Percentiles rank a stretch among this genome's conserved stretches.
Conservation (phyloP, 2,888 invertebrate species). For the Odiellus spinosus region DNA sequence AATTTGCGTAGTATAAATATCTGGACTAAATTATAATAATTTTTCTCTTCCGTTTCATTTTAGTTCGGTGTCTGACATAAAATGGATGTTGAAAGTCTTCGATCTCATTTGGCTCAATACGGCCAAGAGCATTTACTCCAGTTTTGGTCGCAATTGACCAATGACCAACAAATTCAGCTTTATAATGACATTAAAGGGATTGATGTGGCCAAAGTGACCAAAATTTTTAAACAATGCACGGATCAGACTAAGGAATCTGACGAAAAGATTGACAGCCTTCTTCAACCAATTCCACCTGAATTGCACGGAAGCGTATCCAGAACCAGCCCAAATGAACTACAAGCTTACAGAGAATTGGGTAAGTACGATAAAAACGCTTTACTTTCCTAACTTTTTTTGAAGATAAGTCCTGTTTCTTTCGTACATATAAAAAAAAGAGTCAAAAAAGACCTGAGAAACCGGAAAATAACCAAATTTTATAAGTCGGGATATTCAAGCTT, state of each 20-base stretch:
- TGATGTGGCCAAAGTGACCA: constrained; percentile 51
- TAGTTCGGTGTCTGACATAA: too few relatives aligned
- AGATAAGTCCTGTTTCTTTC: too few relatives aligned
- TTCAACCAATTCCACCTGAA: constrained; percentile 60
- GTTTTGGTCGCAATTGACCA: constrained; percentile 56
- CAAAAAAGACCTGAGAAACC: too few relatives aligned
- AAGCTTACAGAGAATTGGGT: constrained; percentile 53
- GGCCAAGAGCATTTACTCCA: constrained; percentile 65
- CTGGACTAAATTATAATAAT: too few relatives aligned
- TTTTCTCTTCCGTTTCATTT: too few relatives aligned
- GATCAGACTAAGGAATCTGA: constrained; percentile 41
- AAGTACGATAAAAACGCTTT: too few relatives aligned
- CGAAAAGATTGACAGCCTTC: constrained; percentile 42
- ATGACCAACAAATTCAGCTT: constrained; percentile 38
- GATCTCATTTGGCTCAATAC: constrained; percentile 36
- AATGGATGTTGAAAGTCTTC: constrained; percentile 7
- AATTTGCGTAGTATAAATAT: too few relatives aligned
- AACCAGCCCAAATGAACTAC: constrained; percentile 44
- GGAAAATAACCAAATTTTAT: too few relatives aligned
- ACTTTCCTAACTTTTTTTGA: too few relatives aligned
- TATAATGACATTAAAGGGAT: constrained; percentile 44
- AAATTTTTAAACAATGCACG: constrained; percentile 48
- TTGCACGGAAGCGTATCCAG: constrained; percentile 59
- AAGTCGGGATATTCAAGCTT: too few relatives aligned
- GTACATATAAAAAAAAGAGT: too few relatives aligned